Base-by-base conservation (phyloP, 1,140 invertebrate species). In the Psix sp. region DNA sequence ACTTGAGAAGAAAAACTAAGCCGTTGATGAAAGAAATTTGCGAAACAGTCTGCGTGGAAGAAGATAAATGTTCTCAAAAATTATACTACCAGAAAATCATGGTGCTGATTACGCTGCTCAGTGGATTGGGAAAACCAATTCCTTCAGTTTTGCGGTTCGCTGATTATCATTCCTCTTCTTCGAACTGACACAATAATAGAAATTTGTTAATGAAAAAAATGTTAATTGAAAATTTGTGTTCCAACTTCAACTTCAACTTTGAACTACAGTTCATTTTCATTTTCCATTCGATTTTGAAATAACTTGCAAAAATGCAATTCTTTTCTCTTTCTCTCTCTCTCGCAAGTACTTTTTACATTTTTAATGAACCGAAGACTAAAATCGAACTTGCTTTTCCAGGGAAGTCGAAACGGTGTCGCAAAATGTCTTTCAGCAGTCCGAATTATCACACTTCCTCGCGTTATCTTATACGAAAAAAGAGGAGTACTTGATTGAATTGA, bases 381-480 rank as follows among this genome's bases (percentile, higher is more conserved):
- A 35, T 6, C 13, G 33, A 35, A 11, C 16, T 6, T 39, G 17
- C 5, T 62, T 74, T 57, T 75, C 35, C 31, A 85, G 82, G 17
- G 90, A 92, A 82, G 89, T 89, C 3, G 85, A 90, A 56, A 88
- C 90, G 26, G 92, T 93, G 0, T 80, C 94, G 10, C 91, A 93
- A 76, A 94, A 93, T 80, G 90, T 94, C 5, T 92, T 94, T 76
- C 89, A 91, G 3, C 87, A 90, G 42, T 89, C 90, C 1, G 94
- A 94, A 76, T 78, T 94, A 9, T 88, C 88, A 35, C 85, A 89
- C 3, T 94, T 93, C 68, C 86, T 92, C 24, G 82, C 86, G 10
- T 77, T 92, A 29, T 86, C 89, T 1, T 88, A 88, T 59, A 67
- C 76, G 31, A 89, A 90, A 40, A 90, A 89, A 76, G 80, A 87